Base-by-base conservation (phyloP, 2,113 vertebrate genomes). In the Octodon degus region DNA sequence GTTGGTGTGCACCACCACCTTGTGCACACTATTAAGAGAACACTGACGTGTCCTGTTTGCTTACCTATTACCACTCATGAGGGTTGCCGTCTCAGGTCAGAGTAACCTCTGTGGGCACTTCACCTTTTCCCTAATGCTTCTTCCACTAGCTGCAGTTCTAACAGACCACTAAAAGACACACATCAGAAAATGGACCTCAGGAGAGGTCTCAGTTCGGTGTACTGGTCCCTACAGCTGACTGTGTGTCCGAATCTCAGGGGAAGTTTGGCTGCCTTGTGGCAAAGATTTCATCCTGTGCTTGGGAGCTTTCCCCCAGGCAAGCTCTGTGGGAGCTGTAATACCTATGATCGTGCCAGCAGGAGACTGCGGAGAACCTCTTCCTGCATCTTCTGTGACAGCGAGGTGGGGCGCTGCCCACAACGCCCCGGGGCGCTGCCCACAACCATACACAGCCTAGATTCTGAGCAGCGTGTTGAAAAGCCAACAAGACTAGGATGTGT, bases 1-100 rank as follows among this genome's bases (percentile, higher is more conserved):
- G 1, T 14, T 65, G 2, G 1, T 2, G 12, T 68, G 0, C 11
- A 7, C 17, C 20, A 22, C 1, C 68, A 6, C 37, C 40, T 77
- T 3, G 2, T 6, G 17, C 76, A 40, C 17, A 27, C 22, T 68
- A 24, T 1, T 34, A 37, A 82, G 24, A 79, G 60, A 91, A 20
- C 7, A 5, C 8, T 53, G n/a, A 79, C 22, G 19, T 32, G 72
- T 27, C 30, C 8, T 53, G 5, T 34, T 70, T 81, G 9, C 58
- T 62, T 19, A 2, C 25, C 34, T 34, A 13, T 74, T 90, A 30
- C 11, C 34, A 55, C 12, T 85, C 58, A 34, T 0, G 11, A 93
- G 81, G 30, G 6, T 24, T 70, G 19, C 20, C 6, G 0, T 88
- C 32, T 90, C 5, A 25, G 58, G 87, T 84, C 43, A 58, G 22